Evolutionary conservation across 92 coral and sea anemone species (phyloP), one percentile per base, ranked within the genome.

Genomic region (Palythoa grandiflora): DNA sequence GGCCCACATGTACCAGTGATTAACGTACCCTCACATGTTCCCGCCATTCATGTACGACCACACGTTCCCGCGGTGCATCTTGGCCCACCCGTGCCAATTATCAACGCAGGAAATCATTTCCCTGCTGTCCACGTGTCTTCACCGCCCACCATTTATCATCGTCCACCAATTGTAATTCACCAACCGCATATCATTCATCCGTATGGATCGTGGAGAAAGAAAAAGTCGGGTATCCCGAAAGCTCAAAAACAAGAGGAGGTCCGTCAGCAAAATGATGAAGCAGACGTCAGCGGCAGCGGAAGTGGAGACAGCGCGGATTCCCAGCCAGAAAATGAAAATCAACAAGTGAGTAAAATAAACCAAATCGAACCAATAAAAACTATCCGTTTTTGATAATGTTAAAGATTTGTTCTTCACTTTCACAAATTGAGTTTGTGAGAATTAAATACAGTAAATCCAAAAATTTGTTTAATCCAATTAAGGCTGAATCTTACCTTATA

Each of bases 51-150:
- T 73, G 99, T 97, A 36, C 92, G 99, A 75, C 99, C 99, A 36
- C 98, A 92, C 81, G 99, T 97, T 71, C 96, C 98, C 3, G 99
- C 99, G n/a, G 98, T 97, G 48, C 99, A 97, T 72, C 95, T 97
- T 50, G 99, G 99, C 3, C 99, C 99, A 0, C 99, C 99, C 20
- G 96, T 97, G 51, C 99, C 99, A 40, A 97, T 97, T 87, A 93
- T 97, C 53, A 97, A 97, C 77, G 99, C 99, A 20, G 99, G 99
- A 71, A 97, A 97, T 90, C 99, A 97, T 89, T 97, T 97, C 98
- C 99, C 99, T 36, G 99, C 99, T 21, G 99, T 97, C 7, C 99
- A 97, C 68, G 97, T 97, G 75, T 95, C 98, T 8, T 97, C 99
- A 1, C 99, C 99, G 61, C 99, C 99, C n/a, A 97, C 99, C 37